Evolutionary conservation across 2,888 invertebrate species (phyloP), one percentile per base, ranked within the genome.

Genomic region (Sminthurinus aureus): DNA sequence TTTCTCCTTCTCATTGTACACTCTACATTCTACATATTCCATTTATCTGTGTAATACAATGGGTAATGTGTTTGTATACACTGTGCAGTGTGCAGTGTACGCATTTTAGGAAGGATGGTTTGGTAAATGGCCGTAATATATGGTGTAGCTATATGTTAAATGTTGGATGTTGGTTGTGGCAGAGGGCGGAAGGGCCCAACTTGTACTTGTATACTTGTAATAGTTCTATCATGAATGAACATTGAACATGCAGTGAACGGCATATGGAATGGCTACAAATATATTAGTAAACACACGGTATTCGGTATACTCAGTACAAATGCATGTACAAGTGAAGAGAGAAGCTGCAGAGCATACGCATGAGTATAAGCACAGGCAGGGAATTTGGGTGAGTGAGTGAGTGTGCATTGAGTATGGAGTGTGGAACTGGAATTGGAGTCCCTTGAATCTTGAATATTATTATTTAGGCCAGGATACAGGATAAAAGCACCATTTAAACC

Each of bases 151-250:
- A 38, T 38, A 38, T 38, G 38, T 38, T 38, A 1, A 1, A 38
- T 38, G 38, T 38, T 38, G 6, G 6, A 38, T 38, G 38, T 6
- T 38, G 38, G 38, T 4, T 38, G 38, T 38, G 58, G 58, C 58
- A 18, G 73, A 15, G 69, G 79, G 79, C 26, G 78, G 78, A 79
- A 79, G 79, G 79, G 79, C 79, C 69, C 50, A 79, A 67, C 66
- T 79, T 79, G 38, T 38, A 38, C 38, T 38, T 38, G 38, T 38
- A n/a, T 38, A 38, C 38, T 38, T 38, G 38, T 38, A 38, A 6
- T 38, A 38, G 38, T 38, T 38, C 38, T 6, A 38, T 38, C 38
- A 4, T 38, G 6, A 38, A 4, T 38, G 6, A 38, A 38, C 38
- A 38, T 38, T 38, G 38, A 38, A 38, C 38, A 38, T 38, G 38